Percentiles rank a stretch among this genome's conserved stretches.
Evolutionary conservation across 2,888 invertebrate species (phyloP).

Genomic region (Drosophila diplacantha): DNA sequence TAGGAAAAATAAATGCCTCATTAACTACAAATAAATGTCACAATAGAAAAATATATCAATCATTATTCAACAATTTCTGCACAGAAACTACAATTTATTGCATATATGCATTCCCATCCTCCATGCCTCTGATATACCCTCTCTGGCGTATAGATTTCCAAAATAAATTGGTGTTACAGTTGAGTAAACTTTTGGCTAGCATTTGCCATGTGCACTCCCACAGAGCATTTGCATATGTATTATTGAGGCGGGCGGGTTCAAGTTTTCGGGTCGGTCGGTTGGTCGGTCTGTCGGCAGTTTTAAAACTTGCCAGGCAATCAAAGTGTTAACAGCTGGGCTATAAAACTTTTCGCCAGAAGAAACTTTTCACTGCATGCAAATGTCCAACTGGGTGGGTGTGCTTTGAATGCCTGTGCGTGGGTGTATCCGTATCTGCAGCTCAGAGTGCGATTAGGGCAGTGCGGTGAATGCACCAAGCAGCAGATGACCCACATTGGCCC

Average conservation of each 20-base stretch:
- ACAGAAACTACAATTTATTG: neutral
- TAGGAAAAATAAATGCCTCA: neutral
- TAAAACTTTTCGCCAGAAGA: constrained; percentile 56
- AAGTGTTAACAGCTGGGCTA: constrained; percentile 65
- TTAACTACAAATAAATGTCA: neutral
- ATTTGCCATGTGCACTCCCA: constrained; percentile 45
- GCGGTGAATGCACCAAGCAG: constrained; percentile 13
- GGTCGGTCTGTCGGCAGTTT: constrained; percentile 38
- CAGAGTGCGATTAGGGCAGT: constrained; percentile 19
- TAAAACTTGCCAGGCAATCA: constrained; percentile 61
- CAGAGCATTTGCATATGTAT: constrained; percentile 61
- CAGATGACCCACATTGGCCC: constrained; percentile 30
- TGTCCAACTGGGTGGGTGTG: constrained; percentile 3
- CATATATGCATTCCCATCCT: neutral
- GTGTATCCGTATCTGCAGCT: neutral
- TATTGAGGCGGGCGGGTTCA: constrained; percentile 15
- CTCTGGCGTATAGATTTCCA: constrained; percentile 7
- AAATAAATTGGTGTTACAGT: constrained; percentile 50
- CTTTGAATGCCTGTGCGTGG: neutral
- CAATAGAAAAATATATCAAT: neutral
- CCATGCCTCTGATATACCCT: neutral
- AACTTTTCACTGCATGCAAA: constrained; percentile 50
- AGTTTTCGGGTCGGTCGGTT: constrained; percentile 27
- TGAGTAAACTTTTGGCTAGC: constrained; percentile 39
- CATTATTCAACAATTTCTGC: neutral